Evolutionary conservation across 53 echinoderm and acorn worm genomes (phyloP).

Genomic region (Hippasteria phrygiana): DNA sequence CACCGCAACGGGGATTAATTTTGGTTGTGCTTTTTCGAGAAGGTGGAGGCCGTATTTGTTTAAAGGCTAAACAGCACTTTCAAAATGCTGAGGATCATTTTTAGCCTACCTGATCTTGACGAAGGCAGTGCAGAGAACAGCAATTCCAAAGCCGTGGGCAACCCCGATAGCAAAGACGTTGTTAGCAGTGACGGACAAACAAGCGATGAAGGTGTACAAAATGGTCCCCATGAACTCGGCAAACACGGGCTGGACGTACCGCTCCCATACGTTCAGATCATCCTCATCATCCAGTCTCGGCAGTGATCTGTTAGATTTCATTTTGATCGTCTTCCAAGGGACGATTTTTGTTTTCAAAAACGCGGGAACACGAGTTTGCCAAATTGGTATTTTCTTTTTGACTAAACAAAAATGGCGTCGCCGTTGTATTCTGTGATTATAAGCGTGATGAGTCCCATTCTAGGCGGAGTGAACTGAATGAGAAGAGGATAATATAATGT

Average conservation of each 20-base stretch:
- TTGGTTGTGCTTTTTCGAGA: too few relatives aligned
- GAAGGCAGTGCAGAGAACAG: constrained; percentile 82
- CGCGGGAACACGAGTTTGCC: not conserved
- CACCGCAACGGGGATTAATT: too few relatives aligned
- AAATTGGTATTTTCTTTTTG: not conserved
- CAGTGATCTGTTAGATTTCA: not conserved
- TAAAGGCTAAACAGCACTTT: too few relatives aligned
- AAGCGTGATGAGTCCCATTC: not conserved
- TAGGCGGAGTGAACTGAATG: constrained; percentile 18
- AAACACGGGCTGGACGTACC: constrained; percentile 83
- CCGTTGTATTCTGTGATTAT: constrained; percentile 8
- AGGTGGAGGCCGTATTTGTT: too few relatives aligned
- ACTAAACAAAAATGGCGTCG: constrained; percentile 38
- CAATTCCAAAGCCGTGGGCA: constrained; percentile 79
- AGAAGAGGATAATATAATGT: not conserved
- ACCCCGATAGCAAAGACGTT: constrained; percentile 66
- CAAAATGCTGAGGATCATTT: too few relatives aligned
- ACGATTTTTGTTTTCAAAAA: not conserved
- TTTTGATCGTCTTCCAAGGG: not conserved
- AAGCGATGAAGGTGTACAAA: constrained; percentile 79
- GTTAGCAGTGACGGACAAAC: constrained; percentile 76
- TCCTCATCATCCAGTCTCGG: constrained; percentile 65
- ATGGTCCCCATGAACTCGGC: constrained; percentile 84
- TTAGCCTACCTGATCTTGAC: constrained; percentile 83
- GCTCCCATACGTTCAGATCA: constrained; percentile 84